phyloP scores from a whole-genome alignment of 1,140 invertebrate species.

The Drosophila yakuba region DNA sequence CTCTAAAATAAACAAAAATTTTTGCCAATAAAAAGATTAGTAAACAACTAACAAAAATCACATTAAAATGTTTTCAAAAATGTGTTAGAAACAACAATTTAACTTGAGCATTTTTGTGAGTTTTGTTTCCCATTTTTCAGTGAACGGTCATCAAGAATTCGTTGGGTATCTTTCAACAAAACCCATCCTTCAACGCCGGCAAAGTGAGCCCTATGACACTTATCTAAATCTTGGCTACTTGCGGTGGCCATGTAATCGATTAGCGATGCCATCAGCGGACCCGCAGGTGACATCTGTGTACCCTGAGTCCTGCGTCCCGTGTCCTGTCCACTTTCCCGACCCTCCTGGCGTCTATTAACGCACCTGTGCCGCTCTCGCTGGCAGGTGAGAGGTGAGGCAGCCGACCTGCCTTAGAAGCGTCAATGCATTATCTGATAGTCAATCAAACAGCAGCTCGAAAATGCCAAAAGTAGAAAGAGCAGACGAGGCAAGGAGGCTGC shows the following conservation, averaged over 20 bases:
- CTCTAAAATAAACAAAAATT: too few relatives aligned
- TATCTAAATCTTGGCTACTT: conserved; percentile 40
- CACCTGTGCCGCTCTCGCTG: conserved; percentile 41
- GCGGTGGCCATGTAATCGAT: conserved; percentile 46
- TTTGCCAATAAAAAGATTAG: too few relatives aligned
- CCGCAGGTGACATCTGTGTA: conserved; percentile 44
- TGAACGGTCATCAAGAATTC: background rate
- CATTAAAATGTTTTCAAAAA: too few relatives aligned
- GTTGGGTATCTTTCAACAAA: too few relatives aligned
- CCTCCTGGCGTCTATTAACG: conserved; percentile 54
- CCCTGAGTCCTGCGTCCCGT: background rate
- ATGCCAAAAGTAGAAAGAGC: background rate
- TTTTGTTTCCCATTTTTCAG: too few relatives aligned
- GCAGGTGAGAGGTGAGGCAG: background rate
- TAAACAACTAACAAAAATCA: too few relatives aligned
- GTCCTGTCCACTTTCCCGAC: background rate
- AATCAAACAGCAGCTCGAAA: conserved; percentile 58
- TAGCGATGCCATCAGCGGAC: conserved; percentile 29
- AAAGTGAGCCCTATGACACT: background rate
- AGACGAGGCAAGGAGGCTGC: conserved; percentile 10
- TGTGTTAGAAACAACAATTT: background rate
- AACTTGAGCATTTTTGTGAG: background rate
- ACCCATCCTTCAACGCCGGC: too few relatives aligned
- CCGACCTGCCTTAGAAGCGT: conserved; percentile 59
- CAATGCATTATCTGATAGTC: conserved; percentile 66